Conservation (phyloP, 2,113 vertebrate genomes). For the Mesocricetus auratus region DNA sequence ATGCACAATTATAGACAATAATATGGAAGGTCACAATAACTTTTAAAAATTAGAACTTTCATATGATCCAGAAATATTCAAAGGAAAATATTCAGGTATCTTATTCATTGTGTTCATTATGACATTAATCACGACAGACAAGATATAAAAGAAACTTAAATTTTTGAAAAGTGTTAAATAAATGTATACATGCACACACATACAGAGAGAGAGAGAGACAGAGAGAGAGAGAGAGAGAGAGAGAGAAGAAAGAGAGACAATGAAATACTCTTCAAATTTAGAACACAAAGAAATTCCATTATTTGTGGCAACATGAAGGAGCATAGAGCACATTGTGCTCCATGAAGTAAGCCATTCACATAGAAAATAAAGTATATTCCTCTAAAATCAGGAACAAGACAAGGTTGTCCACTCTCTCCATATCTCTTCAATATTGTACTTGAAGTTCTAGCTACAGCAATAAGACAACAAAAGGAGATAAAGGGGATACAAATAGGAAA, state of each 20-base stretch:
- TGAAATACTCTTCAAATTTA: not conserved
- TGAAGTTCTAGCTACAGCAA: too few relatives aligned
- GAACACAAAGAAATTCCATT: not conserved
- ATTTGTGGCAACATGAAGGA: not conserved
- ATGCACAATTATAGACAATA: not conserved
- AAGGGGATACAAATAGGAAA: too few relatives aligned
- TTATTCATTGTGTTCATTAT: not conserved
- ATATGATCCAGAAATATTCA: not conserved
- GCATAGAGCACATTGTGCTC: not conserved
- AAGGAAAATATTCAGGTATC: not conserved
- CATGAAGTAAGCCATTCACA: not conserved
- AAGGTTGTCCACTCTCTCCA: too few relatives aligned
- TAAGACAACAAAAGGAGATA: too few relatives aligned
- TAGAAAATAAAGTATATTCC: too few relatives aligned
- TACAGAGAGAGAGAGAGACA: too few relatives aligned
- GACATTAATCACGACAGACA: not conserved
- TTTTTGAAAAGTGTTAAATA: not conserved
- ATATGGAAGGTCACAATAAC: not conserved
- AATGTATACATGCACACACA: not conserved
- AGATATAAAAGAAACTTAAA: not conserved
- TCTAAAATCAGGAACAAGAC: too few relatives aligned
- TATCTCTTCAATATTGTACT: too few relatives aligned
- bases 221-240: not conserved
- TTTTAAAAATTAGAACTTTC: not conserved
- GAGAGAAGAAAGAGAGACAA: not conserved